Base-by-base conservation (phyloP, 2,113 vertebrate genomes). In the Coregonus clupeaformis region DNA sequence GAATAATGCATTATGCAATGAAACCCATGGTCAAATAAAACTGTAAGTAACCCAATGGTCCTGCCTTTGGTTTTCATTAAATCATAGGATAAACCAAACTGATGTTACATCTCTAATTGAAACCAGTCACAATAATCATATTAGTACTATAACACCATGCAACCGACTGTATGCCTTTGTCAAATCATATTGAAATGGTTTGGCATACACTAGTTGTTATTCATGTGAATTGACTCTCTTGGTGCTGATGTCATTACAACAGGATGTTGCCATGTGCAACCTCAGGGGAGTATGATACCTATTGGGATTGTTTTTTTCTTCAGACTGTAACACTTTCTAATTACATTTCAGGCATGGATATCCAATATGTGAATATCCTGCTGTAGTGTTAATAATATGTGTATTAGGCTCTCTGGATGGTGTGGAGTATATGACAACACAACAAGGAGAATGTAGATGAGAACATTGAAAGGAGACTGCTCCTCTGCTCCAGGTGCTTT, bases 1-100 rank as follows among this genome's bases (percentile, higher is more conserved):
- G 22, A 62, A 60, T 62, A 52, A 27, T 70, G 20, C 36, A 76
- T 63, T 13, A 69, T 67, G 22, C 30, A 52, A n/a, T 30, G 57
- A 71, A n/a, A 71, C 30, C 52, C 16, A 25, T 45, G 3, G 22
- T 49, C n/a, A 68, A 42, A 68, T 32, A 42, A 18, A 45, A 12
- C 6, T 36, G 20, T n/a, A 20, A 20, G 67, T 4, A 24, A 74
- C 62, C 4, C 52, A 57, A 25, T 22, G 55, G 45, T 47, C 57
- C 68, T 57, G 45, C 64, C 60, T 32, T 25, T 18, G 30, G 12
- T 72, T 72, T 62, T 57, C 0, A 13, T 71, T 67, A 27, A 73
- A 24, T 75, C 9, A 63, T n/a, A n/a, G 49, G 49, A 52, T 52
- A 52, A 52, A 22, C 20, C n/a, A n/a, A 22, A 22, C 20, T 60